phyloP scores from a whole-genome alignment of 2,113 vertebrate genomes.

The Callaeas wilsoni region DNA sequence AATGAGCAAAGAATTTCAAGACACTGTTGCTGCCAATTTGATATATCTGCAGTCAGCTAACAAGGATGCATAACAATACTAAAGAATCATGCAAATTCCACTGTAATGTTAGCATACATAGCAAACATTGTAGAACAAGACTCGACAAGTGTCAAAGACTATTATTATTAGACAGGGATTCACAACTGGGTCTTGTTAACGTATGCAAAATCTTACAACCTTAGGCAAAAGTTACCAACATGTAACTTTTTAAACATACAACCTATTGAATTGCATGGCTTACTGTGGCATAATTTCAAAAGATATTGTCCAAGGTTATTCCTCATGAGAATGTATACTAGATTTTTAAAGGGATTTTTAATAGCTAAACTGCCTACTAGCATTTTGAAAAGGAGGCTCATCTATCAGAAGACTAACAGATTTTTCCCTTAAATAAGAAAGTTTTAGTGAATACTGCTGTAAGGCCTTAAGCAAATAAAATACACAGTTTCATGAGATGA shows the following conservation, averaged over 20 bases:
- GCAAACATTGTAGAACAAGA: not conserved
- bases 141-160: not conserved
- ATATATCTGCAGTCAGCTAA: not conserved
- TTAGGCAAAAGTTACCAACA: not conserved
- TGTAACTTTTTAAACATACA: not conserved
- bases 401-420: not conserved
- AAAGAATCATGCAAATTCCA: not conserved
- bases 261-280: not conserved
- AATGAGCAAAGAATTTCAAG: not conserved
- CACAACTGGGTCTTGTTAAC: not conserved
- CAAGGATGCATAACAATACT: not conserved
- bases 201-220: not conserved
- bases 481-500: not conserved
- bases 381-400: not conserved
- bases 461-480: not conserved
- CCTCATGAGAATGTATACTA: not conserved
- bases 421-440: not conserved
- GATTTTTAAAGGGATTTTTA: not conserved
- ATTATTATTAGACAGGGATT: not conserved
- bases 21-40: not conserved
- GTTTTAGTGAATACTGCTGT: not conserved
- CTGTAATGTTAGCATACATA: not conserved
- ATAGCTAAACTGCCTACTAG: not conserved
- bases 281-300: not conserved
- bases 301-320: not conserved